Evolutionary conservation across 1,140 invertebrate genomes (phyloP).

Genomic region (Zaprionus davidi): DNA sequence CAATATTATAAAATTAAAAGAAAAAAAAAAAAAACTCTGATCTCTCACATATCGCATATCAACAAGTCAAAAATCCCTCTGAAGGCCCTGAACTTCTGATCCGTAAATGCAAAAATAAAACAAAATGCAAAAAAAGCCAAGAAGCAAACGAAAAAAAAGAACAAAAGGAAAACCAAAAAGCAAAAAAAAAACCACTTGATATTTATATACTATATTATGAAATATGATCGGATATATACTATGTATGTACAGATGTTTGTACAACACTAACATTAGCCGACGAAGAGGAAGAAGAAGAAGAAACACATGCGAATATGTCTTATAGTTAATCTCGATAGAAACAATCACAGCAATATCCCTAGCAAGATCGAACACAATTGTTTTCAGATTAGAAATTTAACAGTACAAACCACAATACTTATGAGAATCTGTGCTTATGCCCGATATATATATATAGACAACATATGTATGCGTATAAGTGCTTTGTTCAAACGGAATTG

Average conservation of each 20-base stretch:
- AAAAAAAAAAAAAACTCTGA: constrained; percentile 12
- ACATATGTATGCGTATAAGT: constrained; percentile 11
- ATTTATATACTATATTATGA: constrained; percentile 7
- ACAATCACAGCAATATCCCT: constrained; percentile 26
- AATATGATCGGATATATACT: constrained; percentile 6
- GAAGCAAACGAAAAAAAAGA: background rate
- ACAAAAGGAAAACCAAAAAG: background rate
- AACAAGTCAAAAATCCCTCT: constrained; percentile 26
- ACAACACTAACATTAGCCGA: constrained; percentile 8
- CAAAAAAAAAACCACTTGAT: background rate
- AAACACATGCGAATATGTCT: background rate
- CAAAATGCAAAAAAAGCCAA: background rate
- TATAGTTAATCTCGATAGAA: constrained; percentile 20
- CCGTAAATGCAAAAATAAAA: background rate
- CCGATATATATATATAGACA: background rate
- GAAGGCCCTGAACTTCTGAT: constrained; percentile 10
- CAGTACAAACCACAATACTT: constrained; percentile 34
- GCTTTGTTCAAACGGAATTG: constrained; percentile 36
- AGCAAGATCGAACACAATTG: constrained; percentile 34
- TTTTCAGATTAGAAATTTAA: constrained; percentile 12
- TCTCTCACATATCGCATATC: constrained; percentile 50
- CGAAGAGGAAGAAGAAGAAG: background rate
- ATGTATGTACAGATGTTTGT: constrained; percentile 1
- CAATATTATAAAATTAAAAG: constrained; percentile 8
- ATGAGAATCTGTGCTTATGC: constrained; percentile 8